Base-by-base conservation (phyloP, 2,797 vertebrate genomes). In the Hydrolagus colliei region DNA sequence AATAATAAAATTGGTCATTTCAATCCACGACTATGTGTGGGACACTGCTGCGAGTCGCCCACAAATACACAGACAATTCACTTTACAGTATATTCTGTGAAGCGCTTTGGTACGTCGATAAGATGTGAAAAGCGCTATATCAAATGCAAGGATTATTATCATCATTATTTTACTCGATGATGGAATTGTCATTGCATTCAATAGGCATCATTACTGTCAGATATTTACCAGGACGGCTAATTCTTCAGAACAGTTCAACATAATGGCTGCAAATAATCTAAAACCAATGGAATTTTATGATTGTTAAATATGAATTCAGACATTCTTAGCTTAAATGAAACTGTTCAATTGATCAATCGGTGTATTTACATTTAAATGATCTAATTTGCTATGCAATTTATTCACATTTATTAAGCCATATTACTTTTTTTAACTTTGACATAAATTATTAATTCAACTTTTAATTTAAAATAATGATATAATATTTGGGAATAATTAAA, bases 341-440 rank as follows among this genome's bases (percentile, higher is more conserved):
- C 63, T 68, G 78, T 82, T 82, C 63, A 67, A 82, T 82, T 82
- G 79, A 82, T 82, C 79, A 82, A 82, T 82, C 68, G 41, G 68
- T 20, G 79, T 82, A 82, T 82, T 82, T 82, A 82, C 79, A 82
- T 82, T 82, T 82, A 82, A 82, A 82, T 82, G 18, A 82, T 68
- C 79, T 82, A 82, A 82, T 82, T 82, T 82, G 67, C 79, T 82
- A 18, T 68, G 27, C 27, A 82, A 82, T 68, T 82, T 82, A 82
- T 82, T 82, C 79, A 82, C 41, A 41, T 82, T 82, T 68, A 68
- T 82, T 63, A 68, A 82, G 22, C 79, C 35, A 82, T 68, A 82
- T 82, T 68, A 68, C 79, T 18, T 67, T 82, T 82, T 68, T 65
- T 82, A 63, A 41, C 32, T 79, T 27, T 82, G 63, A 82, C 67